Base-by-base conservation (phyloP, 2,797 vertebrate genomes). In the Antennarius maculatus region DNA sequence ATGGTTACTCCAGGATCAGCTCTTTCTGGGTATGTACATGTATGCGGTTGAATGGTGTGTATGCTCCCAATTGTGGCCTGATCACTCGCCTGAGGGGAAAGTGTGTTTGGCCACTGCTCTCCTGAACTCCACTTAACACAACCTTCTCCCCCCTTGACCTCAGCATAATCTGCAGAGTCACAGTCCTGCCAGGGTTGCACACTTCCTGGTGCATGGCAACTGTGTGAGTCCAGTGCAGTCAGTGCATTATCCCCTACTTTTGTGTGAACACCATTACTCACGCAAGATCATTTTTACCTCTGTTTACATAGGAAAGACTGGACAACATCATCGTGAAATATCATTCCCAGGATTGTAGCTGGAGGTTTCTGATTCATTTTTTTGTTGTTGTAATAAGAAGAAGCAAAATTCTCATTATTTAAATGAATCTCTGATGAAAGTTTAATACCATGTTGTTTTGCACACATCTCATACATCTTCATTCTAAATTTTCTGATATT, bases 81-180 rank as follows among this genome's bases (percentile, higher is more conserved):
- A 91, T 91, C 88, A 89, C 80, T 90, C 53, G 86, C 90, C 84
- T 42, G 85, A 91, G 92, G 92, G 82, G 75, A 88, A 92, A 91
- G 91, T 82, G 76, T 87, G 82, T 84, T 86, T 85, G 80, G 71
- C 67, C 60, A 55, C 73, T 75, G 66, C 54, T 71, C 82, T 71
- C 58, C 60, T 75, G 74, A 85, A 71, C 82, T 69, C 77, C 67
- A 74, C 81, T 89, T 91, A 93, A 91, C 92, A 92, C 83, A 79
- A 89, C 89, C 93, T 73, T 69, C 69, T 93, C 94, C 92, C 58
- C 91, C 58, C 91, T 93, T 92, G 90, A 93, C 94, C 92, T 81
- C 74, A 71, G 59, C 69, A 78, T 77, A 90, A 86, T 90, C 88
- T 89, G 82, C 48, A 82, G 81, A 89, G 72, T 70, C 57, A 69